A percentile compares a stretch with the other conserved stretches of the same genome.
Conservation (phyloP, 2,888 invertebrate genomes). For the Phortica okadai region DNA sequence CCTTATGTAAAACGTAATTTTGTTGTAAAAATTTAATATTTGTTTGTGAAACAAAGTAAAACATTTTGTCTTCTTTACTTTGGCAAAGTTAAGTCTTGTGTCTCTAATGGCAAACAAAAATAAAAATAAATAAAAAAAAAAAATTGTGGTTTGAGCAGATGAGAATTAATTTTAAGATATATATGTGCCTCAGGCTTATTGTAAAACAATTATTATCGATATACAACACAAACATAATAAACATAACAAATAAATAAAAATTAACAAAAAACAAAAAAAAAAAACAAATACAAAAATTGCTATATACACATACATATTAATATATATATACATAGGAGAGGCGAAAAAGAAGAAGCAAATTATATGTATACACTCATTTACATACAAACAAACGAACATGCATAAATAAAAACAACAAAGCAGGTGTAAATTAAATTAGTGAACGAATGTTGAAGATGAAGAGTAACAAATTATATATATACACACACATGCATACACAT, state of each 20-base stretch:
- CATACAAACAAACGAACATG: not conserved
- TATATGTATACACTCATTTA: constrained; percentile 16
- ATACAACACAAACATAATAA: constrained; percentile 39
- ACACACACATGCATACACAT: not conserved
- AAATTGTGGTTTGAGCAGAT: not conserved
- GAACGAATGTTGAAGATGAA: not conserved
- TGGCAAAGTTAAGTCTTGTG: not conserved
- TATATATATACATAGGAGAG: not conserved
- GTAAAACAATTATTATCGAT: constrained; percentile 66
- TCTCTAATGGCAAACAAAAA: not conserved
- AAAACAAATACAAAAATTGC: not conserved
- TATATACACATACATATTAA: constrained; percentile 19
- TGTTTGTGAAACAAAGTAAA: constrained; percentile 15
- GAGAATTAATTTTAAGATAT: constrained; percentile 29
- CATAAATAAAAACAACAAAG: not conserved
- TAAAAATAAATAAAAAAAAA: not conserved
- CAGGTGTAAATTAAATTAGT: not conserved
- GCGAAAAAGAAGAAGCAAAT: not conserved
- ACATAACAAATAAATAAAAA: constrained; percentile 31
- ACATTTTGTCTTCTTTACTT: not conserved
- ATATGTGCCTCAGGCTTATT: constrained; percentile 74
- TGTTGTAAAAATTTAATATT: constrained; percentile 3
- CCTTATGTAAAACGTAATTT: not conserved
- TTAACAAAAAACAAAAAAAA: not conserved
- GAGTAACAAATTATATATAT: not conserved